Evolutionary conservation across 2,797 vertebrate species (phyloP), one percentile per base, ranked within the genome.

Genomic region (Chrosomus eos): DNA sequence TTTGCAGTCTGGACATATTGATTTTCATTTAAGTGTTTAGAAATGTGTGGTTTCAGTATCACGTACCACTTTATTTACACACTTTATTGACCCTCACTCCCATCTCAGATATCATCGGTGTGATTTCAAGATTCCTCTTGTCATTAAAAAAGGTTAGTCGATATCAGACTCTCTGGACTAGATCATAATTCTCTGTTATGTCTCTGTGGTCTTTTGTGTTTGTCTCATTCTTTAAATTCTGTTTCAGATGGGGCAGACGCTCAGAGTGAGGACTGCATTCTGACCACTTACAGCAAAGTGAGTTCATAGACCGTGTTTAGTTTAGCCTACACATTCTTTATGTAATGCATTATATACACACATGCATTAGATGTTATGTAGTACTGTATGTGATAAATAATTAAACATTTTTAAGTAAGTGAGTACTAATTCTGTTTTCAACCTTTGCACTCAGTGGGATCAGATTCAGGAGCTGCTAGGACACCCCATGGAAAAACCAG

Each of bases 91-190:
- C 4, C 23, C 18, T 82, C 31, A 62, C 83, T 80, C 38, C 90
- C 64, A 31, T 87, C 70, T 14, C 90, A 99, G 98, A 94, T 99
- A 99, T 90, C 98, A 99, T 94, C 96, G 98, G 81, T 99, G 98
- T 95, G 98, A 99, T 93, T 99, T 99, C 94, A 98, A 96, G 94
- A 99, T 99, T 93, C 97, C 98, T 2, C 95, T 99, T 7, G 90
- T 96, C 84, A 95, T 98, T 89, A 99, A 98, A 92, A 96, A 96
- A 96, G 98, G 98, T 99, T 85, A 95, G 96, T 79, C 7, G 66
- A 43, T 80, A 18, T 80, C 11, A 28, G 5, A 9, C n/a, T 58
- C 68, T 73, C 45, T 82, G 58, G 64, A 5, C 16, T 81, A 55
- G 18, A 70, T 48, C 7, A 48, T 26, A 8, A n/a, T 38, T 76